A percentile compares a stretch with the other conserved stretches of the same genome.
Conservation (phyloP, 1,140 invertebrate genomes). For the Diploscapter pachys region DNA sequence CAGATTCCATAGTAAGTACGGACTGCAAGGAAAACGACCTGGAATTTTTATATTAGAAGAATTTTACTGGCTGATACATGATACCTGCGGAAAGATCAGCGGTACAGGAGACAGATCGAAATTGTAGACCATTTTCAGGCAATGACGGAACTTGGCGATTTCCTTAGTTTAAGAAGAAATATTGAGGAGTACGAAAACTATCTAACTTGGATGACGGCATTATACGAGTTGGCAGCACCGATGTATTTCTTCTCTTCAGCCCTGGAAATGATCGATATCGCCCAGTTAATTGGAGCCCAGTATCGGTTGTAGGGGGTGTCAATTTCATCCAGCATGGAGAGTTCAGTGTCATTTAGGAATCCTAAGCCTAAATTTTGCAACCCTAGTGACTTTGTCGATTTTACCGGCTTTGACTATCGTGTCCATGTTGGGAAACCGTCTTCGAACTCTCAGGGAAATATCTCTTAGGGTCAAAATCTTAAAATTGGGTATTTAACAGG, state of each 20-base stretch:
- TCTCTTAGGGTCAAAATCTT: conserved; percentile 41
- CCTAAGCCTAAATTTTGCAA: conserved; percentile 24
- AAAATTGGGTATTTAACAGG: not conserved
- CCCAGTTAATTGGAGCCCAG: conserved; percentile 56
- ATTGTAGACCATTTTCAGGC: not conserved
- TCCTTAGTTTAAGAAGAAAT: not conserved
- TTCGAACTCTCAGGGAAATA: conserved; percentile 53
- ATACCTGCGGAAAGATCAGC: not conserved
- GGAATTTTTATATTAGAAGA: conserved; percentile 4
- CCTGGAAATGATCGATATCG: conserved; percentile 39
- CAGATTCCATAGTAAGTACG: conserved; percentile 56
- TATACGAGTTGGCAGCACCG: conserved; percentile 45
- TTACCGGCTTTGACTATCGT: conserved; percentile 50
- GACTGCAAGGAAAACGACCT: conserved; percentile 53
- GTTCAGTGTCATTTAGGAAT: conserved; percentile 43
- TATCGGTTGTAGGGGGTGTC: conserved; percentile 43
- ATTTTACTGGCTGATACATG: not conserved
- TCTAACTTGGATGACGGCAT: conserved; percentile 41
- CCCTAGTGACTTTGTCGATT: too few relatives aligned
- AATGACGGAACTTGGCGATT: not conserved
- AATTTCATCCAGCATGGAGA: conserved; percentile 41
- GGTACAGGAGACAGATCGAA: not conserved
- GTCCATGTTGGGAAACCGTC: conserved; percentile 54
- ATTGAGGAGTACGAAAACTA: not conserved
- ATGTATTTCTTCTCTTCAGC: conserved; percentile 49